Evolutionary conservation across 2,888 invertebrate genomes (phyloP), one percentile per base, ranked within the genome.

Genomic region (Mystacides longicornis): DNA sequence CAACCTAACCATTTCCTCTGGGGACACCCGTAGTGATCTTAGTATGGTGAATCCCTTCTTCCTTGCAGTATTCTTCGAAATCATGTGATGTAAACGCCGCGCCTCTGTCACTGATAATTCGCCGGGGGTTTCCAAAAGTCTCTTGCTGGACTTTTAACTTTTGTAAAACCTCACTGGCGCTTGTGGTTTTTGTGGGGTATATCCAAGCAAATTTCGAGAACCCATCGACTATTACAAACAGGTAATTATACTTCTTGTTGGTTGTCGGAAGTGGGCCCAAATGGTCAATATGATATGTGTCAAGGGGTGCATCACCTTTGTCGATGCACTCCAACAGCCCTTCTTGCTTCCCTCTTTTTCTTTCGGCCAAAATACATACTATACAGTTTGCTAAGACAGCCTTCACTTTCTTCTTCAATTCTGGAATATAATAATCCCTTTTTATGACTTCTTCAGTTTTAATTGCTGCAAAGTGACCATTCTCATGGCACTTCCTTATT

Each of bases 141-240:
- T 61, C 58, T 47, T 67, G 65, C 27, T 68, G 67, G 2, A 57
- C 19, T 4, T 55, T 55, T 1, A 70, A 43, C 57, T 65, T 67
- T 1, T 62, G 23, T 7, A 71, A 37, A 0, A 64, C 66, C 49
- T 72, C 68, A 19, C 60, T 61, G 2, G 64, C 56, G 0, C 65
- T 58, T 1, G 64, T 64, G 2, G 63, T 56, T 51, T 68, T 68
- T 0, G 64, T 64, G 1, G 68, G 68, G 51, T 64, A 69, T 0
- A 69, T 14, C 67, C 70, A 70, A 1, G 62, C 63, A 63, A 69
- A 69, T 51, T 70, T 71, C 0, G 67, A 67, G 45, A 68, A 70
- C 0, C 59, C 64, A 58, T 71, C 69, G 0, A 69, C 56, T 0
- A 69, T 60, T 0, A 66, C 66, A 0, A 71, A 62, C 1, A 72